Base-by-base conservation (phyloP, 2,888 invertebrate genomes). In the Agriopis leucophaearia region DNA sequence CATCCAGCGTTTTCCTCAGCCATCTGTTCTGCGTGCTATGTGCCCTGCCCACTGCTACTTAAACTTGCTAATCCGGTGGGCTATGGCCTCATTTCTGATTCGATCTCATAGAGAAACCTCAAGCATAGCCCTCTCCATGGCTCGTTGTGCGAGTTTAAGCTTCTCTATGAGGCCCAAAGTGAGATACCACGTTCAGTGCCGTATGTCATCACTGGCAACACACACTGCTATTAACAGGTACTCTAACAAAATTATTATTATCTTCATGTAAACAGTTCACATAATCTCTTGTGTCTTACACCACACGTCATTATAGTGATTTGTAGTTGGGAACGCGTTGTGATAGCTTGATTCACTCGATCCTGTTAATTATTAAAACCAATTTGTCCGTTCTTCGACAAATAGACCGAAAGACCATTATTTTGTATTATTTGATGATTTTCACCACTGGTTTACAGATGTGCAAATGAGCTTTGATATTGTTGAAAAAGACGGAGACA, bases 331-430 rank as follows among this genome's bases (percentile, higher is more conserved):
- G 75, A 81, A 78, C 80, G 81, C 81, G 78, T 81, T 78, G 83
- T 83, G 87, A 87, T 88, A 84, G 83, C 83, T 82, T 85, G 86
- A 88, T 88, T 87, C 86, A 87, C 85, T 85, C 79, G 75, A 77
- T 78, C 78, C 79, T 84, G 86, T 88, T 86, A 87, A 89, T 90
- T 86, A 88, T 88, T 88, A 86, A 89, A 88, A 80, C 82, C 85
- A 86, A 87, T 87, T 83, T 81, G 79, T 73, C 76, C 72, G 70
- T 70, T 44, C 56, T 67, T 65, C 66, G 57, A 35, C 55, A 61
- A 64, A 57, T 58, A 45, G 27, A 9, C 52, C n/a, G 27, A 8
- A 55, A n/a, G 35, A 44, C 13, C 18, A n/a, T 40, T 40, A 45
- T 45, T 55, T 38, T 36, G 12, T 18, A 47, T 10, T 45, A 57